Percentiles rank a stretch among this genome's conserved stretches.
Evolutionary conservation across 2,797 vertebrate genomes (phyloP).

Genomic region (Urophycis tenuis): DNA sequence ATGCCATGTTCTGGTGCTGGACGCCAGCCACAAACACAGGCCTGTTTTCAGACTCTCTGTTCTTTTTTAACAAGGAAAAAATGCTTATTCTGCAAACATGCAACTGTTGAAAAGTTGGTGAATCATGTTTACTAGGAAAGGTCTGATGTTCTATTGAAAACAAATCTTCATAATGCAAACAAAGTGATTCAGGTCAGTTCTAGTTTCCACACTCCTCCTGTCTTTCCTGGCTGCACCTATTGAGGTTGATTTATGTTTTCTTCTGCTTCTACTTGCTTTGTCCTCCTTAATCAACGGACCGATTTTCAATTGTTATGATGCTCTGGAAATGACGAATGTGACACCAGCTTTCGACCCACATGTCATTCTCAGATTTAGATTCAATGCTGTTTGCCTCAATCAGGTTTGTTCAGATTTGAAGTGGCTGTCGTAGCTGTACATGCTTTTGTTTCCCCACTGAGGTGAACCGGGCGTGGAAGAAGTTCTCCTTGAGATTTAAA

Average conservation of each 20-base stretch:
- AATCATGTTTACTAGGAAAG: constrained; percentile 22
- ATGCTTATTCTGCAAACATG: constrained; percentile 30
- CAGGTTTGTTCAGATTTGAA: neutral
- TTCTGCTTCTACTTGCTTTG: neutral
- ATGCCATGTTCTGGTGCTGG: constrained; percentile 1
- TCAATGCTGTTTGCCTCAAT: neutral
- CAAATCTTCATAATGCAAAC: neutral
- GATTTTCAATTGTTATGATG: constrained; percentile 18
- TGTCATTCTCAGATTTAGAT: neutral
- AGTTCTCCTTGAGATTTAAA: neutral
- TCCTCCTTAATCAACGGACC: neutral
- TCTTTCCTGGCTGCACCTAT: neutral
- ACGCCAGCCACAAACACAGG: neutral
- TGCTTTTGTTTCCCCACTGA: neutral
- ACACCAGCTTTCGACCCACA: constrained; percentile 57
- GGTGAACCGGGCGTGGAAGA: neutral
- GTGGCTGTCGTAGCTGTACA: neutral
- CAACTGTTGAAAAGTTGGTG: constrained; percentile 20
- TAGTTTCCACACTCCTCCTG: neutral
- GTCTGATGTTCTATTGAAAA: constrained; percentile 33
- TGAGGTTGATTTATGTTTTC: no score
- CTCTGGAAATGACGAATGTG: constrained; percentile 43
- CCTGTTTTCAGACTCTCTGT: constrained; percentile 10
- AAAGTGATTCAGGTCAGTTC: neutral
- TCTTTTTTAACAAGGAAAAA: constrained; percentile 14